Evolutionary conservation across 2,113 vertebrate genomes (phyloP), one percentile per base, ranked within the genome.

Genomic region (Chamaetylas fuelleborni): DNA sequence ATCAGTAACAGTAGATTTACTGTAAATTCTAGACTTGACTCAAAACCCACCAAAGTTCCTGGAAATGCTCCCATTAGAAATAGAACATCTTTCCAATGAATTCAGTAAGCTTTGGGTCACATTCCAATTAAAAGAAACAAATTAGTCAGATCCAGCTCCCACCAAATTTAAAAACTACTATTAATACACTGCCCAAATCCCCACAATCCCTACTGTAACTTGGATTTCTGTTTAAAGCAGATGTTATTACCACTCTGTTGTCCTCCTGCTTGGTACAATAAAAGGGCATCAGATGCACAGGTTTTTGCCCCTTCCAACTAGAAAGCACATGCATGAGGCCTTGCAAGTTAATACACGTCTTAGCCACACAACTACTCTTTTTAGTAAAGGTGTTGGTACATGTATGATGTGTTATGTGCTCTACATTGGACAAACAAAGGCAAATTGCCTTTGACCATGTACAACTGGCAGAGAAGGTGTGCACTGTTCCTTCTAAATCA

Each of bases 151-250:
- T 53, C 19, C 81, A 88, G 34, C 9, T 94, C 71, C 76, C 70
- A 90, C 11, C 34, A 73, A 66, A 47, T 31, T 34, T 38, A 29
- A 61, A 26, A 25, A 29, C 54, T 33, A 15, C 11, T 56, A 29
- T n/a, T 50, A 62, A 62, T 38, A 31, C 20, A 69, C 28, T 58
- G 24, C 28, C 40, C 43, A 74, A 16, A 24, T 14, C 12, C 43
- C 45, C 61, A 42, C 19, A 20, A 28, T 72, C n/a, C 31, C 54
- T 89, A 12, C 0, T 61, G 28, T 38, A 87, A 89, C 54, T 66
- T 56, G 29, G 38, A 80, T 92, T 95, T 93, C 78, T 87, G 53
- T 62, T 85, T 72, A 77, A 82, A 91, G 81, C 73, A 71, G 58
- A 82, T 82, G 24, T 88, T 77, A 67, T 88, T 81, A 90, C 54